A percentile compares a stretch with the other conserved stretches of the same genome.
Conservation (phyloP, 2,888 invertebrate genomes). For the Acanthosepion lycidas region DNA sequence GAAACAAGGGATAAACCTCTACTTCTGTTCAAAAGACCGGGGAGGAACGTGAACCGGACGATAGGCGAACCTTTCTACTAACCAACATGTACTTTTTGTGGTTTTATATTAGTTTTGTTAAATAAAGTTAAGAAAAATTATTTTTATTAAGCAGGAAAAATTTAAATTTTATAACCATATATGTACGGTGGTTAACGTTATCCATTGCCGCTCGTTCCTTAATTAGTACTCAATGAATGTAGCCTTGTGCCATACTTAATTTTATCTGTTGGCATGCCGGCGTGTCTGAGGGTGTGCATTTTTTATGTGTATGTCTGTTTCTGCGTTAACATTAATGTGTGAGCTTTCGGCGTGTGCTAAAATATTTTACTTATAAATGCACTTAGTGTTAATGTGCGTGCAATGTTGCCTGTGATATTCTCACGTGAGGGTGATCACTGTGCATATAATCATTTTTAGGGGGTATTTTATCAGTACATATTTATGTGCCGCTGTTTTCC, state of each 20-base stretch:
- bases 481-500: not conserved
- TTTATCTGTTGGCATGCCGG: not conserved
- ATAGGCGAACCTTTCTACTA: too few species aligned
- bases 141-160: too few species aligned
- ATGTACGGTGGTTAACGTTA: too few species aligned
- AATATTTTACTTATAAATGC: not conserved
- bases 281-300: not conserved
- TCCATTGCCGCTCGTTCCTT: not conserved
- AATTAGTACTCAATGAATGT: not conserved
- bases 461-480: not conserved
- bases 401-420: not conserved
- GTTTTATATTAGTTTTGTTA: too few species aligned
- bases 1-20: too few species aligned
- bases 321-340: not conserved
- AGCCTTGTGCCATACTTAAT: not conserved
- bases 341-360: not conserved
- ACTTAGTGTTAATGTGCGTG: not conserved
- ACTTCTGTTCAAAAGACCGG: too few species aligned
- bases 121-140: too few species aligned
- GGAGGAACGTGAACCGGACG: too few species aligned
- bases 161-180: too few species aligned
- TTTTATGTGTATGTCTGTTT: not conserved
- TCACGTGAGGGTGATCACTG: not conserved
- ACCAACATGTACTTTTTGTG: too few species aligned
- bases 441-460: not conserved